Percentiles rank a stretch among this genome's conserved stretches.
Evolutionary conservation across 2,797 vertebrate species (phyloP).

Genomic region (Onychomys arenicola): DNA sequence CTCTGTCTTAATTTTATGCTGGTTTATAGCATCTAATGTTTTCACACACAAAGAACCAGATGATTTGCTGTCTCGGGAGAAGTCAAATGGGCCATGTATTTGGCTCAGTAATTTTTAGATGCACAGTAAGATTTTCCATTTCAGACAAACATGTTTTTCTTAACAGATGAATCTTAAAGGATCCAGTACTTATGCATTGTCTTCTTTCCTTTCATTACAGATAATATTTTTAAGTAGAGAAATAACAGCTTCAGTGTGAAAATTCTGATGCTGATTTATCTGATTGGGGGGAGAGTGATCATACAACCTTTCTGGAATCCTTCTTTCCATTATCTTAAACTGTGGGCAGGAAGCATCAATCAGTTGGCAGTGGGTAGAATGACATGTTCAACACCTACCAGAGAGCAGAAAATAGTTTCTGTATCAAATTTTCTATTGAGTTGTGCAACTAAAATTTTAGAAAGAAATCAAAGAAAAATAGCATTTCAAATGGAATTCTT

Average conservation of each 20-base stretch:
- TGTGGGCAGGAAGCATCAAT: not conserved
- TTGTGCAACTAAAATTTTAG: not conserved
- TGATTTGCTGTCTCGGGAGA: not conserved
- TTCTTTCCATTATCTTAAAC: not conserved
- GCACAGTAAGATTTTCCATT: not conserved
- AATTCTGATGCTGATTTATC: not conserved
- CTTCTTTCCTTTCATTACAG: not conserved
- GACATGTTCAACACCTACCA: not conserved
- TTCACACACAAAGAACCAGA: not conserved
- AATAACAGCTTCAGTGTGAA: not conserved
- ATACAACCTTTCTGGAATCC: not conserved
- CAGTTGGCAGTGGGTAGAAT: fast-evolving
- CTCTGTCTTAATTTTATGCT: not conserved
- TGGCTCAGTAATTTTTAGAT: slow-evolving; percentile 19
- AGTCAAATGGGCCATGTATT: not conserved
- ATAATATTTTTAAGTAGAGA: not conserved
- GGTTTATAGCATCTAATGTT: not conserved
- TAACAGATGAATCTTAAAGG: not conserved
- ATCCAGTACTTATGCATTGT: not conserved
- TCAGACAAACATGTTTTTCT: not conserved
- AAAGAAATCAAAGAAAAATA: not conserved
- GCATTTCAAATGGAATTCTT: not conserved
- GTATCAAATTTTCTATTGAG: not conserved
- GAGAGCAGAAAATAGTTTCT: not conserved
- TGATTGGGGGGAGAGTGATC: not conserved